phyloP scores from a whole-genome alignment of 2,797 vertebrate species.

The Paratrypauchen microcephalus region DNA sequence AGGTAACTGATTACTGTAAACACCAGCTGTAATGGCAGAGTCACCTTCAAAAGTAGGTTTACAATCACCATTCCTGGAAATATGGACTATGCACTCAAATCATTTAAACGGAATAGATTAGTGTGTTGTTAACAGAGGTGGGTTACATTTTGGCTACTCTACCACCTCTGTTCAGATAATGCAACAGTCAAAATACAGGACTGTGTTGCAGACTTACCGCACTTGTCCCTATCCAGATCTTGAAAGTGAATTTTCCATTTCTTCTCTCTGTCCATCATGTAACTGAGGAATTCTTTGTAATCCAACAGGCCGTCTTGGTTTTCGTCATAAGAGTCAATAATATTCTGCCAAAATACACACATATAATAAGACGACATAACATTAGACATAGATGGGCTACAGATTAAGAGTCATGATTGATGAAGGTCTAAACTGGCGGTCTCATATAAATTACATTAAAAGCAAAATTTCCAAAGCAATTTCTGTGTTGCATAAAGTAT shows the following conservation, averaged over 20 bases:
- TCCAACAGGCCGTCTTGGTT: conserved; percentile 73
- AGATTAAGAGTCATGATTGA: too few relatives aligned
- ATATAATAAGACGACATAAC: too few relatives aligned
- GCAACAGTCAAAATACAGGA: neutral
- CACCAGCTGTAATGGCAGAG: conserved; percentile 3
- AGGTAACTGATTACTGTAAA: conserved; percentile 42
- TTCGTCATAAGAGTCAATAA: conserved; percentile 71
- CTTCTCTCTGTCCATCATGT: conserved; percentile 78
- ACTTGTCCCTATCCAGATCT: conserved; percentile 77
- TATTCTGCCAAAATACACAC: conserved; percentile 46
- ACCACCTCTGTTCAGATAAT: neutral
- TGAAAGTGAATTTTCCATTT: conserved; percentile 80
- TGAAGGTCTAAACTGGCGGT: too few relatives aligned
- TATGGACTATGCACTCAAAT: too few relatives aligned
- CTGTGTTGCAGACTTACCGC: conserved; percentile 62
- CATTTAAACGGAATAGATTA: too few relatives aligned
- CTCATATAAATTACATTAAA: too few relatives aligned
- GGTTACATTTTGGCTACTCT: too few relatives aligned
- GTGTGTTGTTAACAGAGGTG: too few relatives aligned
- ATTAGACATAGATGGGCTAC: too few relatives aligned
- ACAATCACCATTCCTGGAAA: neutral
- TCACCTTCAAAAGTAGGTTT: conserved; percentile 43
- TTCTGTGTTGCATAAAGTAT: too few relatives aligned
- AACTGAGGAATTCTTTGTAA: conserved; percentile 76
- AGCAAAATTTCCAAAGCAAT: too few relatives aligned